Evolutionary conservation across 2,113 vertebrate genomes (phyloP), one percentile per base, ranked within the genome.

Genomic region (Tenrec ecaudatus): DNA sequence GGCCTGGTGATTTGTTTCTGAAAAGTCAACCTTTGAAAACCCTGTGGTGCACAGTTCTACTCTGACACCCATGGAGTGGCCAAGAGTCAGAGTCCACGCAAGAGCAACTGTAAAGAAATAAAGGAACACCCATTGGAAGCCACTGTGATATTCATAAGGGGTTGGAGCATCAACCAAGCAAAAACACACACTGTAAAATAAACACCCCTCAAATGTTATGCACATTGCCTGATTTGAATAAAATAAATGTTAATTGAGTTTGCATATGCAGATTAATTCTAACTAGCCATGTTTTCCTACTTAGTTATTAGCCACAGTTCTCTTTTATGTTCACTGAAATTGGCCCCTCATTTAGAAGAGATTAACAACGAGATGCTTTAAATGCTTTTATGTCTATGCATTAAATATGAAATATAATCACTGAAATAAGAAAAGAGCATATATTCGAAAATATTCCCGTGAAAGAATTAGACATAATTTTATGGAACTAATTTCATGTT

Each of bases 281-380:
- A 95, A 95, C 38, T 95, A 96, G 69, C 47, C 93, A 94, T 93
- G 82, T 95, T 97, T 97, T 96, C 95, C 92, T 93, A 92, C 78
- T 94, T 96, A 64, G 86, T 94, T 91, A 95, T 96, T 93, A 93
- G 77, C 68, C 82, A 66, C 80, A 43, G 57, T 47, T 90, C 92
- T 89, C 84, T 85, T 92, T 93, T 68, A 92, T 47, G 77, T 93
- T 95, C 79, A 78, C 58, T 79, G 94, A 94, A 94, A 58, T 66
- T 86, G 83, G 73, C 53, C 75, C 47, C 94, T 86, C 62, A 82
- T 92, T 96, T 93, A 92, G 73, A 77, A 94, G 90, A 96, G 89
- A 83, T 69, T 92, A 94, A 89, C 36, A 79, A 88, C 89, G 92
- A 68, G 84, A 91, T 94, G 43, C 64, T 84, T 84, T 91, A 79